Conservation (phyloP, 2,113 vertebrate genomes). For the Ariopsis seemanni region DNA sequence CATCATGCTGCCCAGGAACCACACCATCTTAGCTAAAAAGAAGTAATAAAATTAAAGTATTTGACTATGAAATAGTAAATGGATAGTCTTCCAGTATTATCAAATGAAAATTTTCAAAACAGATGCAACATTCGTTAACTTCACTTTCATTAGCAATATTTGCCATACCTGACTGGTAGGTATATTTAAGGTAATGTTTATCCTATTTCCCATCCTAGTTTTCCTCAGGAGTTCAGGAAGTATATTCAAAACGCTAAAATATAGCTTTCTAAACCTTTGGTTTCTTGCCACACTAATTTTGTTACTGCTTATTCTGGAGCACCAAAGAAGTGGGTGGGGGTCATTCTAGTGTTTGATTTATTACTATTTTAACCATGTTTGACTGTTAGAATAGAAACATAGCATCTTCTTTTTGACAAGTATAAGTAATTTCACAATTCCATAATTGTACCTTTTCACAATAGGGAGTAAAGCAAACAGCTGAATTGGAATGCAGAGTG, state of each 20-base stretch:
- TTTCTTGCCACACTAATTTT: neutral
- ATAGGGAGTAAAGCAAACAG: neutral
- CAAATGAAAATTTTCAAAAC: neutral
- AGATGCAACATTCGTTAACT: neutral
- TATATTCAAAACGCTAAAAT: neutral
- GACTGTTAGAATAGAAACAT: neutral
- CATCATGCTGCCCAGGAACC: too few relatives aligned
- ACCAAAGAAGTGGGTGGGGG: neutral
- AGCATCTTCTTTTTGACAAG: neutral
- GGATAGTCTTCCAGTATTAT: neutral
- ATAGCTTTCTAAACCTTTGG: neutral
- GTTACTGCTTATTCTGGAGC: neutral
- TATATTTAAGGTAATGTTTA: neutral
- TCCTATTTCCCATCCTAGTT: neutral
- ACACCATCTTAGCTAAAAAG: neutral
- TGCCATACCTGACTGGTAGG: too few relatives aligned
- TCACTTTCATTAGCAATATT: neutral
- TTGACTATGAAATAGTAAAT: neutral
- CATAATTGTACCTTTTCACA: neutral
- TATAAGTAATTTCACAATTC: neutral
- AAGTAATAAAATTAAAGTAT: neutral
- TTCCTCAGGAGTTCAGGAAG: neutral
- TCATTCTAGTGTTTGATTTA: neutral
- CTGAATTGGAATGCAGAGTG: neutral
- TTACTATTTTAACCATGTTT: neutral